phyloP scores from a whole-genome alignment of 92 coral and sea anemone species.

The Virgularia gustaviana region DNA sequence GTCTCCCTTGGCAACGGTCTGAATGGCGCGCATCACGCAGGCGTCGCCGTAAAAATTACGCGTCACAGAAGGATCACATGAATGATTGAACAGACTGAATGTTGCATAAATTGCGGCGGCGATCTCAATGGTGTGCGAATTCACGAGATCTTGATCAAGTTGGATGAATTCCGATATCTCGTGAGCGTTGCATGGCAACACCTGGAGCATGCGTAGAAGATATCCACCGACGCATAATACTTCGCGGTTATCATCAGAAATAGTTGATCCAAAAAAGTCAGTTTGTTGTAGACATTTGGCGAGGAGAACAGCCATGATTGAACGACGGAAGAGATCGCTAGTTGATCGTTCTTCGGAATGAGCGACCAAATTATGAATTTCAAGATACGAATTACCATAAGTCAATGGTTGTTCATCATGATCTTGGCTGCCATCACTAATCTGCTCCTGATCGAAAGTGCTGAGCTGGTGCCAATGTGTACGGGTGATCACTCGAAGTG shows the following conservation, averaged over 20 bases:
- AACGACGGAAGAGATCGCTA: constrained; percentile 83
- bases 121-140: constrained; percentile 80
- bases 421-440: constrained; percentile 49
- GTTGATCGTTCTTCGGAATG: constrained; percentile 68
- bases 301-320: constrained; percentile 68
- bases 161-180: constrained; percentile 87
- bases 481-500: constrained; percentile 74
- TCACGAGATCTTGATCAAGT: constrained; percentile 65
- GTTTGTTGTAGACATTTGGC: constrained; percentile 64
- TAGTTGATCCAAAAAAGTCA: constrained; percentile 44
- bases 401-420: constrained; percentile 50
- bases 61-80: constrained; percentile 90
- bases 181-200: constrained; percentile 94
- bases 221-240: constrained; percentile 68
- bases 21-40: constrained; percentile 82
- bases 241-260: constrained; percentile 17
- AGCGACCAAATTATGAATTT: constrained; percentile 79
- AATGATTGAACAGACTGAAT: constrained; percentile 85
- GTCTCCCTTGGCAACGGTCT: constrained; percentile 65
- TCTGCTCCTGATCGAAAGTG: constrained; percentile 33
- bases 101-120: constrained; percentile 93
- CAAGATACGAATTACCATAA: constrained; percentile 48
- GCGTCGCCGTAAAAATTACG: constrained; percentile 87
- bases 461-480: constrained; percentile 60
- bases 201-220: constrained; percentile 76